Evolutionary conservation across 2,888 invertebrate species (phyloP), one percentile per base, ranked within the genome.

Genomic region (Ferrisia virgata): DNA sequence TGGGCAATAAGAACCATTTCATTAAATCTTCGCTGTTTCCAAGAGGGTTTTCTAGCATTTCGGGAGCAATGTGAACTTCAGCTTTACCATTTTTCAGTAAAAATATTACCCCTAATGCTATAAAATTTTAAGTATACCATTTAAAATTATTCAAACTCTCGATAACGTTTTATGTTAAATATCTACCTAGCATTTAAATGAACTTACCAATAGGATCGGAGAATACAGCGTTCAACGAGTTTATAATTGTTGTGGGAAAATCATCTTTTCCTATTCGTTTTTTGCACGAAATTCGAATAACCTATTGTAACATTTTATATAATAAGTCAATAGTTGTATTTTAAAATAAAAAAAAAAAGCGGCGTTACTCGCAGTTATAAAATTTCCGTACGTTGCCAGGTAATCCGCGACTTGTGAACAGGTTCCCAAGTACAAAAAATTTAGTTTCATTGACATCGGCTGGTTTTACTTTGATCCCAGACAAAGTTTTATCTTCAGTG

Each of bases 1-100:
- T 92, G 89, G 93, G 98, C 89, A 94, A 99, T 88, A 93, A 93
- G 85, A 99, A 90, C 98, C 99, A 99, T 72, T 91, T 88, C 72
- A 76, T 88, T 96, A 93, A 25, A 97, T 91, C 9, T 91, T 91
- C 87, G 95, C 93, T 15, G 91, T 91, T 83, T 91, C 90, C 83
- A 98, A 89, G 28, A 96, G 94, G 1, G 90, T 90, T 85, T 0
- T 89, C 88, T 0, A 96, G 94, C 90, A 98, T 99, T 88, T 97
- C 96, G 43, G 96, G 94, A 98, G 99, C 99, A 86, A 99, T 94
- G 90, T 99, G 99, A 88, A 95, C 93, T 88, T 94, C 94, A 0
- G 93, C 95, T 88, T 92, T 92, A 0, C 98, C 98, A 86, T 92
- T 91, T 87, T 93, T 93, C 84, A 99, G 89, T 82, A 96, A 87